Percentiles rank a stretch among this genome's conserved stretches.
phyloP scores from a whole-genome alignment of 2,888 invertebrate species.

The Cryptocheilus praepositus region DNA sequence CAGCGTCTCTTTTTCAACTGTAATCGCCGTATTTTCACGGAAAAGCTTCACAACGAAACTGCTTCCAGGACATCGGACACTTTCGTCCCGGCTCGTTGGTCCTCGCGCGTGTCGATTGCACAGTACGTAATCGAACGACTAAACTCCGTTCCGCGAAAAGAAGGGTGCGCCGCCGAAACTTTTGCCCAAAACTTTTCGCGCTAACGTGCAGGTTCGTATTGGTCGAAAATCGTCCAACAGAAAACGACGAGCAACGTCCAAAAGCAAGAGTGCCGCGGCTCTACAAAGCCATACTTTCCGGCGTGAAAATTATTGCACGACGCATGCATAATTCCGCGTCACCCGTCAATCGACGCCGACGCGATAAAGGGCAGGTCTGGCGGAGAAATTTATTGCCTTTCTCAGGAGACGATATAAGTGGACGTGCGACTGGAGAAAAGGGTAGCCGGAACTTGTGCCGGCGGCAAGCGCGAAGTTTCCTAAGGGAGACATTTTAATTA shows the following conservation, averaged over 20 bases:
- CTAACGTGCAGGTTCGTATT: conserved; percentile 34
- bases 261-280: too few species aligned
- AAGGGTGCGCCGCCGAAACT: conserved; percentile 47
- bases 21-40: neutral
- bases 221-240: conserved; percentile 38
- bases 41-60: neutral
- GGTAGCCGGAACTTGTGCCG: conserved; percentile 17
- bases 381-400: too few species aligned
- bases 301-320: too few species aligned
- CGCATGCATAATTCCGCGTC: too few species aligned
- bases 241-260: too few species aligned
- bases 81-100: conserved; percentile 10
- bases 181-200: conserved; percentile 32
- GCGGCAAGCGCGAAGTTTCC: conserved; percentile 41
- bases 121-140: conserved; percentile 24
- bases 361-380: too few species aligned
- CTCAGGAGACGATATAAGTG: neutral
- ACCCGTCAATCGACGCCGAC: too few species aligned
- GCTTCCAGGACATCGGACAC: neutral
- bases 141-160: conserved; percentile 3
- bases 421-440: conserved; percentile 20
- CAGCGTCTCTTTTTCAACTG: neutral
- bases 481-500: conserved; percentile 69
- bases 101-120: conserved; percentile 29
- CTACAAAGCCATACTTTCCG: too few species aligned